A percentile compares a stretch with the other conserved stretches of the same genome.
Conservation (phyloP, 2,888 invertebrate species). For the Synanthedon vespiformis region DNA sequence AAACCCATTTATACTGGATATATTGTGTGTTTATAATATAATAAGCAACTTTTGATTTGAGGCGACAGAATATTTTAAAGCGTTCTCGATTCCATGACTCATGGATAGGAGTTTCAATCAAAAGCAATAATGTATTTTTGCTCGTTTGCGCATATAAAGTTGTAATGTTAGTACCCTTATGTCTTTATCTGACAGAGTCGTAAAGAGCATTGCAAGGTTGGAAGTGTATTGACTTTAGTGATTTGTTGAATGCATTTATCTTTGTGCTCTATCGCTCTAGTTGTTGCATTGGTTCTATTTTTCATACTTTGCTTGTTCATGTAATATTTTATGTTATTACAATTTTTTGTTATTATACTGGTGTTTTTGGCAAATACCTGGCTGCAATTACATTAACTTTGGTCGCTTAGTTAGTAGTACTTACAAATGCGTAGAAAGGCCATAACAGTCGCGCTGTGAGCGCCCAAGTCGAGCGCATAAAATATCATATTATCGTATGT, state of each 20-base stretch:
- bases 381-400: too few relatives aligned
- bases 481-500: too few relatives aligned
- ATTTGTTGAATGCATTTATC: slow-evolving; percentile 61
- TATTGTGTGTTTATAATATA: not conserved
- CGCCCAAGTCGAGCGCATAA: too few relatives aligned
- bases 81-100: not conserved
- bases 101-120: not conserved
- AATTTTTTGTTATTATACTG: too few relatives aligned
- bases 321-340: too few relatives aligned
- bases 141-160: slow-evolving; percentile 25
- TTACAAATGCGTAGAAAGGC: too few relatives aligned
- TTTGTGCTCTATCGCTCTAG: slow-evolving; percentile 49
- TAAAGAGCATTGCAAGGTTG: slow-evolving; percentile 68
- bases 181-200: slow-evolving; percentile 53
- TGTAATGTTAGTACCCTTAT: slow-evolving; percentile 48
- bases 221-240: slow-evolving; percentile 64
- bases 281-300: slow-evolving; percentile 30
- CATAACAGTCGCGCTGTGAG: too few relatives aligned
- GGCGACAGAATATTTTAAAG: not conserved
- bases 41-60: not conserved
- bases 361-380: too few relatives aligned
- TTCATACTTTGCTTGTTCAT: slow-evolving; percentile 19
- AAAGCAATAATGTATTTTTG: not conserved
- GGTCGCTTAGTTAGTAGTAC: not conserved
- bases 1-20: too few relatives aligned